Percentiles rank a stretch among this genome's conserved stretches.
Evolutionary conservation across 2,113 vertebrate species (phyloP).

Genomic region (Dipodomys merriami): DNA sequence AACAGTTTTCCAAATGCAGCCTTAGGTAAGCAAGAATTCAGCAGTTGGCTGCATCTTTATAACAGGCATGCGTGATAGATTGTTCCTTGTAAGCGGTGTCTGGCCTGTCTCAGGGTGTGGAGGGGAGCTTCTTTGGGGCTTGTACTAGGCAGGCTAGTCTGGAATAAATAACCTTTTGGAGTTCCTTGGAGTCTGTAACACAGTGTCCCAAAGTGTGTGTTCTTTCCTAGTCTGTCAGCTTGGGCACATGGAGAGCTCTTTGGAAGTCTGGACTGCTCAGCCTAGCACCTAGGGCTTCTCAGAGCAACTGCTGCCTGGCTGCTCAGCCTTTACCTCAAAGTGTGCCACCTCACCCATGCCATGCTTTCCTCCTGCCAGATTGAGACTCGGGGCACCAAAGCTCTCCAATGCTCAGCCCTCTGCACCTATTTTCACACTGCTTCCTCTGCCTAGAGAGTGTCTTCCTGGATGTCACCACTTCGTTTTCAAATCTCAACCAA

Average conservation of each 20-base stretch:
- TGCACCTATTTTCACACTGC: background rate
- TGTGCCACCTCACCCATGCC: background rate
- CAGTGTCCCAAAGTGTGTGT: background rate
- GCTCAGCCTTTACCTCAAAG: background rate
- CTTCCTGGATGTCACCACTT: background rate
- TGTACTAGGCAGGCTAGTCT: background rate
- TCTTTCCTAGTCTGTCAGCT: background rate
- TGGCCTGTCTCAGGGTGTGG: slow-evolving; percentile 24
- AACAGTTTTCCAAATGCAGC: background rate
- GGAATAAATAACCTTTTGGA: slow-evolving; percentile 56
- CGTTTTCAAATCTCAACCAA: background rate
- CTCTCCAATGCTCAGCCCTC: background rate
- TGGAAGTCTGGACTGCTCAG: background rate
- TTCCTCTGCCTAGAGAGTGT: background rate
- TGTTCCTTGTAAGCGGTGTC: background rate
- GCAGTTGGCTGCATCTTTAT: background rate
- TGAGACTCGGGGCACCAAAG: background rate
- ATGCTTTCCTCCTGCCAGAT: background rate
- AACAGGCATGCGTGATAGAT: slow-evolving; percentile 25
- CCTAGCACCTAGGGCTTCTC: background rate
- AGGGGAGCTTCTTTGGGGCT: background rate
- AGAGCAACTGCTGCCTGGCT: background rate
- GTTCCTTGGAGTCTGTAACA: slow-evolving; percentile 40
- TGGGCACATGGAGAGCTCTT: background rate
- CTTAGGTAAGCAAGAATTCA: background rate